Evolutionary conservation across 2,888 invertebrate genomes (phyloP).

Genomic region (Zootermopsis nevadensis): DNA sequence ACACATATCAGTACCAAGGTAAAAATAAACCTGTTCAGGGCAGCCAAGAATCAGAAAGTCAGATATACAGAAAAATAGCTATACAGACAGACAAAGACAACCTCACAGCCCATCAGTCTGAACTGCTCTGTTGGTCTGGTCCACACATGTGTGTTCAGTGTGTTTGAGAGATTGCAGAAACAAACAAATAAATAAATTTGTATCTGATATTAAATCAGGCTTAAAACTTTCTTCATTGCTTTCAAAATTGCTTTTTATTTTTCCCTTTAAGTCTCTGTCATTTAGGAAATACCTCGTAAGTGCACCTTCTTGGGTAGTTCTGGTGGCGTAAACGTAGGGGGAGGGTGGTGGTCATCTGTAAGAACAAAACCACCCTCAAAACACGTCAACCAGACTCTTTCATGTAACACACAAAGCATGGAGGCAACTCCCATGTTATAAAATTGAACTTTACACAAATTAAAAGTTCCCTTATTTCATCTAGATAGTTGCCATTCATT

Average conservation of each 20-base stretch:
- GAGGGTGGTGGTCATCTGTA: conserved; percentile 97
- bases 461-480: not conserved
- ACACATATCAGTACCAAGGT: not conserved
- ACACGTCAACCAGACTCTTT: conserved; percentile 40
- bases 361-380: conserved; percentile 63
- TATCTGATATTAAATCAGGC: conserved; percentile 40
- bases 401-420: conserved; percentile 26
- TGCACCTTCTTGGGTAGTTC: conserved; percentile 99
- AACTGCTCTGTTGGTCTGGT: conserved; percentile 34
- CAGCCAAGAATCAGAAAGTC: not conserved
- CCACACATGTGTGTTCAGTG: conserved; percentile 27
- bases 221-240: conserved; percentile 33
- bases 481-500: conserved; percentile 9
- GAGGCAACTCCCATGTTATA: not conserved
- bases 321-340: conserved; percentile 98
- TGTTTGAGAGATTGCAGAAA: conserved; percentile 34
- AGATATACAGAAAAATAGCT: not conserved
- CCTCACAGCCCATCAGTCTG: conserved; percentile 20
- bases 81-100: not conserved
- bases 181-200: conserved; percentile 24
- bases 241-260: conserved; percentile 31
- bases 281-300: conserved; percentile 82
- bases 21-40: not conserved
- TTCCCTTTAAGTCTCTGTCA: conserved; percentile 60
- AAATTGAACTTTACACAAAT: not conserved